Evolutionary conservation across 2,113 vertebrate genomes (phyloP), one percentile per base, ranked within the genome.

Genomic region (Prochilodus magdalenae): DNA sequence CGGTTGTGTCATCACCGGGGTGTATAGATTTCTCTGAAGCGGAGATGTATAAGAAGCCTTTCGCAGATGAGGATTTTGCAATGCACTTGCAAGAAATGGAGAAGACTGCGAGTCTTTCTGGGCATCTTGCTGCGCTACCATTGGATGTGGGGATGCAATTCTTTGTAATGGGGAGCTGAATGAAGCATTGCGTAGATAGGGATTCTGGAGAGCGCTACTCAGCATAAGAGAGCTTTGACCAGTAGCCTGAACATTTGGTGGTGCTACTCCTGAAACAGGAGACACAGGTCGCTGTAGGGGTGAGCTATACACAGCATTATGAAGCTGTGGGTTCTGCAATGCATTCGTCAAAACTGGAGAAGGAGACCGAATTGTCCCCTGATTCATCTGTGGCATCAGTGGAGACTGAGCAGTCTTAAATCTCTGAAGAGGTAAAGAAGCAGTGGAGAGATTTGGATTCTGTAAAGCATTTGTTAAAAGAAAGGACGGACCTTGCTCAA

Each of bases 391-490:
- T 51, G 80, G 51, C 36, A 82, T 77, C 51, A 77, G 67, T 72
- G 82, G 60, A 60, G 72, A 36, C 65, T 60, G 67, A 47, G 79
- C 79, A 29, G 86, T 66, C 51, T 75, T 78, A 15, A 77, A 75
- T n/a, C 78, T 89, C 29, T 87, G 83, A 33, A 89, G 83, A 29
- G 86, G 82, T 77, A 72, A 85, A 4, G 85, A 85, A 62, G 84
- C 69, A 66, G 15, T 53, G 6, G 66, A 30, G 77, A 88, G 10
- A 60, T 92, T 86, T 75, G 84, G 76, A 40, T 91, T 87, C 79
- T 89, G 90, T 77, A 93, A 88, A 29, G 89, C 89, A 90, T 92
- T 91, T 81, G 88, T 85, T 73, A 91, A 82, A 79, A 93, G 85
- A 65, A 88, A 85, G 26, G 91, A 84, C 69, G 90, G 85, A 2